Percentiles rank a stretch among this genome's conserved stretches.
phyloP scores from a whole-genome alignment of 2,113 vertebrate species.

The Hydrolagus affinis region DNA sequence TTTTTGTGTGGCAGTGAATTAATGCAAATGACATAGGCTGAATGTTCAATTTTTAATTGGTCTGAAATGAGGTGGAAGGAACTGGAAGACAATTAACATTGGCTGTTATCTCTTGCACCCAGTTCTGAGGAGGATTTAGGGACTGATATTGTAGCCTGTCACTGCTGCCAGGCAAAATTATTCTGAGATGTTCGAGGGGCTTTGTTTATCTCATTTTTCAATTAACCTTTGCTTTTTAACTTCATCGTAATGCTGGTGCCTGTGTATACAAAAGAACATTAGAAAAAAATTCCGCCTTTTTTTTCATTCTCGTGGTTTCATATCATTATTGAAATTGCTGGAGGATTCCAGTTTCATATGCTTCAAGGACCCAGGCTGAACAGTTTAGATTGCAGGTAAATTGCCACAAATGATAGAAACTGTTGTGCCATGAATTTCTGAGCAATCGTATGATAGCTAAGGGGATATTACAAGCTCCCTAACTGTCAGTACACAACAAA shows the following conservation, averaged over 20 bases:
- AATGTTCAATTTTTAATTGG: constrained; percentile 68
- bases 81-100: constrained; percentile 79
- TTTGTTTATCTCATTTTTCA: constrained; percentile 95
- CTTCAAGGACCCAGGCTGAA: constrained; percentile 47
- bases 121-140: constrained; percentile 62
- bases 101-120: constrained; percentile 58
- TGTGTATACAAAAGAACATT: constrained; percentile 76
- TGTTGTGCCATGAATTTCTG: constrained; percentile 41
- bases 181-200: constrained; percentile 59
- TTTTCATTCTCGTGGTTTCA: constrained; percentile 35
- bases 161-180: constrained; percentile 68
- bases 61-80: constrained; percentile 82
- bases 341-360: constrained; percentile 41
- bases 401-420: constrained; percentile 50
- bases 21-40: constrained; percentile 62
- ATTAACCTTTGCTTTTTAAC: constrained; percentile 88
- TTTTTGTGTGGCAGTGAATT: constrained; percentile 55
- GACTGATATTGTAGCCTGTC: constrained; percentile 47
- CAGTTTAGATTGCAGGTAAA: constrained; percentile 59
- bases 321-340: constrained; percentile 57
- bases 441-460: background rate
- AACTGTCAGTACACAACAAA: constrained; percentile 33
- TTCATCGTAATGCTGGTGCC: constrained; percentile 62
- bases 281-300: constrained; percentile 49
- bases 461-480: constrained; percentile 35